Evolutionary conservation across 2,888 invertebrate species (phyloP), one percentile per base, ranked within the genome.

Genomic region (Melinaea marsaeus): DNA sequence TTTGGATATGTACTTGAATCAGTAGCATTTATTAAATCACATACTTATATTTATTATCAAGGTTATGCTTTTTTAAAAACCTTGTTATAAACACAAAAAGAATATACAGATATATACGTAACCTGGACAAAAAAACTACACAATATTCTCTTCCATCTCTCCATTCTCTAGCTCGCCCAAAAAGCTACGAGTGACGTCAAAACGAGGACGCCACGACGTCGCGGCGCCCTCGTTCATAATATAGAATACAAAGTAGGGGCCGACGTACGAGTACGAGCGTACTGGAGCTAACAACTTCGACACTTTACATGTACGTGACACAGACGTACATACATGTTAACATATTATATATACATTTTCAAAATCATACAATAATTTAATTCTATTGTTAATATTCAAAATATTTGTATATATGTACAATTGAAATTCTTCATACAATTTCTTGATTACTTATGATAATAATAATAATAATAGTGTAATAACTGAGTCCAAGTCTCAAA

Each of bases 151-250:
- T 22, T 22, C 22, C 22, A 22, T 22, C 22, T 9, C 7, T 3
- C 9, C 11, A 6, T 42, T 9, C 7, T 42, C 7, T 42, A 42
- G 13, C 22, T 22, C 22, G 13, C 4, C 22, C 42, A 46, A 58
- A 58, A 34, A 22, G 37, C 13, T 32, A 51, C 33, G 54, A 46
- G 58, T 65, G 67, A 64, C 65, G 66, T 69, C 64, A 67, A 9
- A 54, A 22, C 54, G 58, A 37, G 59, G 69, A 68, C 67, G 70
- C 65, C 68, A 64, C 70, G 71, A 62, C 71, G 69, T 67, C 64
- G 65, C 66, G 70, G 62, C 69, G 69, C 63, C 64, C 55, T 22
- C 22, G 22, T 22, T 22, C 22, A 22, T 22, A 22, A 22, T 22
- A 22, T 22, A 22, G 51, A 51, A 51, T 51, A 51, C 51, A 51